Percentiles rank a stretch among this genome's conserved stretches.
phyloP scores from a whole-genome alignment of 30 jellyfish, hydroid and myxozoan species.

The Turritopsis dohrnii region DNA sequence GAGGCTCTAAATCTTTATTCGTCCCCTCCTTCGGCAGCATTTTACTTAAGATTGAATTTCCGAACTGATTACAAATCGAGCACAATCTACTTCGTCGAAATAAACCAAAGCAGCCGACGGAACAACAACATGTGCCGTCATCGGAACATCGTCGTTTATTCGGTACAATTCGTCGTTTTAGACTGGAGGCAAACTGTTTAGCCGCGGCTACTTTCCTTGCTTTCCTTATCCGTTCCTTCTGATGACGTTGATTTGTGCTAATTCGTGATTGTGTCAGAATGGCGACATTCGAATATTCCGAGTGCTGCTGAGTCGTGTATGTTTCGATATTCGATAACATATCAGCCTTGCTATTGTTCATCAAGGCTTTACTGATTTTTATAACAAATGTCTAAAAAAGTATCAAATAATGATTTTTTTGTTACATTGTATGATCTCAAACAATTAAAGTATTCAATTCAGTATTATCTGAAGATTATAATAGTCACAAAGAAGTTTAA shows the following conservation, averaged over 20 bases:
- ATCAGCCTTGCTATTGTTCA: background rate
- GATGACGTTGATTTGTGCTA: background rate
- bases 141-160: background rate
- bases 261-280: background rate
- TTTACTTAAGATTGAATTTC: conserved; percentile 8
- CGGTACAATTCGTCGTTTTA: conserved; percentile 11
- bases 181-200: conserved; percentile 13
- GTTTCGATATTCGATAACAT: background rate
- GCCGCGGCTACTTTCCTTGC: background rate
- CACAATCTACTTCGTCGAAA: background rate
- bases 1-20: conserved; percentile 13
- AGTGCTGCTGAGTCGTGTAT: conserved; percentile 12
- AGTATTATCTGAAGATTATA: background rate
- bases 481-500: background rate
- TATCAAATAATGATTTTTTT: background rate
- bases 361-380: background rate
- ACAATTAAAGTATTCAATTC: background rate
- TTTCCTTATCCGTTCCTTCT: background rate
- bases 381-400: background rate
- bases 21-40: conserved; percentile 8
- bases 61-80: conserved; percentile 2
- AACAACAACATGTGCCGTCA: background rate
- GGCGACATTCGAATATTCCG: conserved; percentile 8
- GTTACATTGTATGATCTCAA: background rate
- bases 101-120: conserved; percentile 2